Base-by-base conservation (phyloP, 2,888 invertebrate species). In the Polymixis lichenea region DNA sequence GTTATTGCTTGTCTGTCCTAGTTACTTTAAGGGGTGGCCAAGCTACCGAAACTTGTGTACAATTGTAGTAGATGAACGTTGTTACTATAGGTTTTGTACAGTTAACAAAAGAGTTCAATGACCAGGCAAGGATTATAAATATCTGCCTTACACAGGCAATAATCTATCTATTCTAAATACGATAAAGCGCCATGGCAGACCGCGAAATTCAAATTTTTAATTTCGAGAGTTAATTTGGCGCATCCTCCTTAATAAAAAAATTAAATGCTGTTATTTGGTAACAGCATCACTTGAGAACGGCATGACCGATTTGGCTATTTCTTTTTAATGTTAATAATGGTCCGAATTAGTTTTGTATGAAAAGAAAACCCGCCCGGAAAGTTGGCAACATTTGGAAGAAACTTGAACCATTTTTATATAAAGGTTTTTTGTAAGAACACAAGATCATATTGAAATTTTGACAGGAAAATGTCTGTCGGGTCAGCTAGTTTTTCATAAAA, bases 1-100 rank as follows among this genome's bases (percentile, higher is more conserved):
- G 69, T 78, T 84, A 62, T 83, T 82, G 73, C 83, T 82, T 85
- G 56, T 72, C 53, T 80, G 58, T 80, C 75, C 65, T 66, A 75
- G 25, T 65, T 69, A 82, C 15, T 79, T 64, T 72, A 72, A 67
- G 71, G 38, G 58, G 71, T 84, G 72, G 80, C 85, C 64, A 78
- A 77, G 83, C 74, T 73, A 70, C 76, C 51, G 8, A 68, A 70
- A 73, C 4, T 13, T 56, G 6, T 43, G 43, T 46, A 58, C 15
- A 56, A 61, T 75, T 28, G 22, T 64, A 64, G 17, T n/a, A 56
- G 17, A 56, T 28, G 11, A 49, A 53, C n/a, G 11, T 55, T 46
- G 9, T n/a, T 46, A 49, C 17, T 9, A 51, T 53, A n/a, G 15
- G 46, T 51, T 64, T 53, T 61, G 51, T 60, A 49, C 49, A 55